Evolutionary conservation across 2,113 vertebrate species (phyloP).

Genomic region (Hemiscyllium ocellatum): DNA sequence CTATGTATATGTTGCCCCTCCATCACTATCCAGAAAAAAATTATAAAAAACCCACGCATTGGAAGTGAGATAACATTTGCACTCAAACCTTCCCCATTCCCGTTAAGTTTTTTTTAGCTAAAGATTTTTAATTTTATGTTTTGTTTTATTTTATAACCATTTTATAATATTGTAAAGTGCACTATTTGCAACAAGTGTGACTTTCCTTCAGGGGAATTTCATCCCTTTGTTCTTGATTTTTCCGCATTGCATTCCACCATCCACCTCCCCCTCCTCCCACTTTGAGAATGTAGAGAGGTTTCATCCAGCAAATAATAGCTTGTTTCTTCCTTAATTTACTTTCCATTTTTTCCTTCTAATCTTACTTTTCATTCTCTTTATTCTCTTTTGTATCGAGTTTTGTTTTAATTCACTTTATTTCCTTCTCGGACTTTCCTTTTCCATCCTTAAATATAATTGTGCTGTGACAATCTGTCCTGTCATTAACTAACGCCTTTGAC

Average conservation of each 20-base stretch:
- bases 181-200: too few relatives aligned
- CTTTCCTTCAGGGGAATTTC: too few relatives aligned
- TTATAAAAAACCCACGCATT: neutral
- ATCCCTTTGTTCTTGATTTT: too few relatives aligned
- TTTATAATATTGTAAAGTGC: too few relatives aligned
- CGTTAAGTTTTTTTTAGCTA: too few relatives aligned
- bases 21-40: neutral
- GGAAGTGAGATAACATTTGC: neutral
- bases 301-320: neutral
- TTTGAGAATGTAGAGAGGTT: neutral
- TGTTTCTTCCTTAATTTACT: neutral
- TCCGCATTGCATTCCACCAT: too few relatives aligned
- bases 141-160: too few relatives aligned
- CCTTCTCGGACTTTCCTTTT: neutral
- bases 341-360: neutral
- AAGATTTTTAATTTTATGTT: neutral
- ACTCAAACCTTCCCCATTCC: neutral
- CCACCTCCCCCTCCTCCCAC: too few relatives aligned
- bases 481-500: neutral
- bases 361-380: neutral
- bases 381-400: neutral
- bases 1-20: neutral
- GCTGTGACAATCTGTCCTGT: neutral
- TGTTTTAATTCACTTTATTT: neutral
- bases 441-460: neutral